phyloP scores from a whole-genome alignment of 2,113 vertebrate genomes.

The Pomatorhinus ruficollis region DNA sequence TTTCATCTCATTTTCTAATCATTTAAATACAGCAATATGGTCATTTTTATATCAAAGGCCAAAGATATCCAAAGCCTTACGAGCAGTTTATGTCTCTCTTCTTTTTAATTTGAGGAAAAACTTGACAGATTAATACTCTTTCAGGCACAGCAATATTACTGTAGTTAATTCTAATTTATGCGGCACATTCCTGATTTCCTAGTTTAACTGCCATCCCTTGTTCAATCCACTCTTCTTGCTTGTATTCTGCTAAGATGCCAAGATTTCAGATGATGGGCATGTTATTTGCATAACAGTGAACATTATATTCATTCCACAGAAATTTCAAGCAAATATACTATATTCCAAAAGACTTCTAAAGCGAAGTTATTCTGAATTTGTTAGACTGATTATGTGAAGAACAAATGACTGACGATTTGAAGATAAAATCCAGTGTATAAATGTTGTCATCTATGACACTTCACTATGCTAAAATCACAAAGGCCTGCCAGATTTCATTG shows the following conservation, averaged over 20 bases:
- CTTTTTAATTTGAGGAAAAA: not conserved
- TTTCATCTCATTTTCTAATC: not conserved
- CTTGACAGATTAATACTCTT: not conserved
- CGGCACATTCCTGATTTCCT: not conserved
- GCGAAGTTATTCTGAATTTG: constrained; percentile 23
- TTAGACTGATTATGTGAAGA: constrained; percentile 26
- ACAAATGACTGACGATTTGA: constrained; percentile 44
- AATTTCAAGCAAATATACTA: constrained; percentile 17
- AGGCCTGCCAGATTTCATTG: constrained; percentile 45
- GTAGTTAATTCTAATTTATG: constrained; percentile 23
- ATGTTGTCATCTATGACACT: constrained; percentile 25
- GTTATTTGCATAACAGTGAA: constrained; percentile 34
- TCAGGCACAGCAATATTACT: not conserved
- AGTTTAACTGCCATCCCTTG: constrained; percentile 17
- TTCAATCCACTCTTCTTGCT: not conserved
- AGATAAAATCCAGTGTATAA: constrained; percentile 59
- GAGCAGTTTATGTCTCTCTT: not conserved
- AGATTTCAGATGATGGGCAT: not conserved
- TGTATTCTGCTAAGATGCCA: not conserved
- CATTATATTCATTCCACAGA: constrained; percentile 14
- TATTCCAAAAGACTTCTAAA: constrained; percentile 29
- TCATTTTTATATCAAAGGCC: not conserved
- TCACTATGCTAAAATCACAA: constrained; percentile 20
- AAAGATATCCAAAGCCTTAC: not conserved
- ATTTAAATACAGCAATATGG: not conserved